A percentile compares a stretch with the other conserved stretches of the same genome.
Evolutionary conservation across 2,888 invertebrate genomes (phyloP).

Genomic region (Caprella mutica): DNA sequence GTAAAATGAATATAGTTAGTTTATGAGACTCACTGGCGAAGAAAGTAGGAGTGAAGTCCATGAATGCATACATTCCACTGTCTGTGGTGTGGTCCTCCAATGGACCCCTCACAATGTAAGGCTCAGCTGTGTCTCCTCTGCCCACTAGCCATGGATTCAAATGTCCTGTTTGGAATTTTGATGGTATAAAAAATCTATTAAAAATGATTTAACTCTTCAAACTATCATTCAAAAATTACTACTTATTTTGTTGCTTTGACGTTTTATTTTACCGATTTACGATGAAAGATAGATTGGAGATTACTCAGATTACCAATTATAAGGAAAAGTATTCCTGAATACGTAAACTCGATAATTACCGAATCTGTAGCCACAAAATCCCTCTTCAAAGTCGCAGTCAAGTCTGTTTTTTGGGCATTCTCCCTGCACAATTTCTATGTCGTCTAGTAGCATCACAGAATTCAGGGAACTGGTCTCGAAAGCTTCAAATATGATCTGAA

Average conservation of each 20-base stretch:
- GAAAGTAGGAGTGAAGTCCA: conserved; percentile 17
- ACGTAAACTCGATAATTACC: no score
- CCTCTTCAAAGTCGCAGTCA: conserved; percentile 18
- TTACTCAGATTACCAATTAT: no score
- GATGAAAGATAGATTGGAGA: no score
- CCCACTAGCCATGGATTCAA: conserved; percentile 16
- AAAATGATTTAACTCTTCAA: no score
- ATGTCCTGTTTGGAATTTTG: no score
- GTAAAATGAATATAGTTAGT: no score
- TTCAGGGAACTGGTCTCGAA: no score
- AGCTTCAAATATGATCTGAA: neutral
- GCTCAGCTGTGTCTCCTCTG: conserved; percentile 12
- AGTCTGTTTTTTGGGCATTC: conserved; percentile 10
- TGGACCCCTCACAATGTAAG: conserved; percentile 13
- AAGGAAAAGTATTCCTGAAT: no score
- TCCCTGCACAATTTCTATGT: conserved; percentile 7
- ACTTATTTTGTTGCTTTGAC: no score
- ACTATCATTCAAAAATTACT: no score
- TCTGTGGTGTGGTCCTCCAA: neutral
- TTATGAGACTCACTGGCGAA: neutral
- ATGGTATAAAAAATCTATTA: no score
- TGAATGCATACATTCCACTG: conserved; percentile 23
- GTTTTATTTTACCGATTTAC: no score
- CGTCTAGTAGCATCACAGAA: conserved; percentile 13
- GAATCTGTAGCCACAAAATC: conserved; percentile 15